Evolutionary conservation across 2,113 vertebrate genomes (phyloP).

Genomic region (Anser brachyrhynchus): DNA sequence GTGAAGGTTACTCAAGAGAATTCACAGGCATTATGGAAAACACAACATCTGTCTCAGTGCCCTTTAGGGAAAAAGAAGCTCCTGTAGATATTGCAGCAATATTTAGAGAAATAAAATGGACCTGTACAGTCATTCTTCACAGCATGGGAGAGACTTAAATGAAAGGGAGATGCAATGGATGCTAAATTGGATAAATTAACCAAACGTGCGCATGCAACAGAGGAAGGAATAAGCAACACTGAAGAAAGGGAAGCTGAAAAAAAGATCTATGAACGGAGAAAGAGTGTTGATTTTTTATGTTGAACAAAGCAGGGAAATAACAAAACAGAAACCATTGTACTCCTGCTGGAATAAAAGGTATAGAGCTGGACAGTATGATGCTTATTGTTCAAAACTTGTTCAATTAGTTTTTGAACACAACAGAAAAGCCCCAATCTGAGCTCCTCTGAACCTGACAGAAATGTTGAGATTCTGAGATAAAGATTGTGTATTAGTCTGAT

Average conservation of each 20-base stretch:
- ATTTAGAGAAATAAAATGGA: constrained; percentile 57
- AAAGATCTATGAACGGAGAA: constrained; percentile 44
- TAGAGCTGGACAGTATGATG: not conserved
- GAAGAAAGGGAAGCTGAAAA: constrained; percentile 29
- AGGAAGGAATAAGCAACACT: constrained; percentile 39
- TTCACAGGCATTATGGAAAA: constrained; percentile 1
- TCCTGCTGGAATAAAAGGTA: not conserved
- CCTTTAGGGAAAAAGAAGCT: constrained; percentile 39
- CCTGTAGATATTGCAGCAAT: constrained; percentile 54
- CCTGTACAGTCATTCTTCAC: constrained; percentile 60
- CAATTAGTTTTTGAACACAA: not conserved
- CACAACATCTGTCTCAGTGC: constrained; percentile 2
- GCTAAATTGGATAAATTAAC: constrained; percentile 69
- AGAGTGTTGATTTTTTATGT: constrained; percentile 43
- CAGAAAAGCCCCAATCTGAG: not conserved
- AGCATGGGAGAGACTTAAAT: constrained; percentile 45
- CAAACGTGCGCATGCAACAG: constrained; percentile 59
- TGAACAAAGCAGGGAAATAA: constrained; percentile 46
- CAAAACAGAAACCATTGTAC: constrained; percentile 32
- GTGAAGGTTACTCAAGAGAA: not conserved
- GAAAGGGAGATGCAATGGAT: constrained; percentile 44
- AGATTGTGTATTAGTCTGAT: not conserved
- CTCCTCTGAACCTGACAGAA: not conserved
- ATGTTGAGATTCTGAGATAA: not conserved
- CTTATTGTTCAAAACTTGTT: not conserved